Evolutionary conservation across 2,113 vertebrate species (phyloP).

Genomic region (Oncorhynchus gorbuscha): DNA sequence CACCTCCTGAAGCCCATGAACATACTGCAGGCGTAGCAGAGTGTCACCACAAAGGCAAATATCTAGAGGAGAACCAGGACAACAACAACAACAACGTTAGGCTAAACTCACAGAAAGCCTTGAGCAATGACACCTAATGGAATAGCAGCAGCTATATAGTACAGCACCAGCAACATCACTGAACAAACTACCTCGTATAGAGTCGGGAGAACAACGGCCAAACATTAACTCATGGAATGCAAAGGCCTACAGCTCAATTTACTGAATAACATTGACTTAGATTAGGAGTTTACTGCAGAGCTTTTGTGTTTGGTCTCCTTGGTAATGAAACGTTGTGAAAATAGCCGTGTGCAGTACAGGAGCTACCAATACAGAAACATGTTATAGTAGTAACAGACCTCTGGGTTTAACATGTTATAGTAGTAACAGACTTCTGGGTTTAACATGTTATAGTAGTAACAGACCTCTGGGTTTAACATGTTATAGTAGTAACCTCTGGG

Average conservation of each 20-base stretch:
- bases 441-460: too few species aligned
- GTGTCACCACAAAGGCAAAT: constrained; percentile 72
- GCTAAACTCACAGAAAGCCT: neutral
- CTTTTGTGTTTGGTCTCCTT: too few species aligned
- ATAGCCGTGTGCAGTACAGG: neutral
- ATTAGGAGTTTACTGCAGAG: neutral
- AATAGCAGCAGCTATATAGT: too few species aligned
- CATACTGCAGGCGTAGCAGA: constrained; percentile 76
- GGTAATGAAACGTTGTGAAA: neutral
- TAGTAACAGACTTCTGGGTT: too few species aligned
- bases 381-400: too few species aligned
- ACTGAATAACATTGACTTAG: neutral
- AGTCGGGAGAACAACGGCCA: neutral
- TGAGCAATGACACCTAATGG: neutral
- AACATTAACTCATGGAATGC: neutral
- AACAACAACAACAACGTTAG: neutral
- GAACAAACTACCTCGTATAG: too few species aligned
- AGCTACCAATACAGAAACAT: neutral
- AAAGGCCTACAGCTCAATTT: neutral
- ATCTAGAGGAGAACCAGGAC: constrained; percentile 55
- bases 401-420: too few species aligned
- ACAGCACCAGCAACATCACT: too few species aligned
- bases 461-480: too few species aligned
- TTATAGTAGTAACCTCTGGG: too few species aligned
- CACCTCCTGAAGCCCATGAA: constrained; percentile 77